Percentiles rank a stretch among this genome's conserved stretches.
Evolutionary conservation across 2,113 vertebrate species (phyloP).

Genomic region (Pelecanus crispus): DNA sequence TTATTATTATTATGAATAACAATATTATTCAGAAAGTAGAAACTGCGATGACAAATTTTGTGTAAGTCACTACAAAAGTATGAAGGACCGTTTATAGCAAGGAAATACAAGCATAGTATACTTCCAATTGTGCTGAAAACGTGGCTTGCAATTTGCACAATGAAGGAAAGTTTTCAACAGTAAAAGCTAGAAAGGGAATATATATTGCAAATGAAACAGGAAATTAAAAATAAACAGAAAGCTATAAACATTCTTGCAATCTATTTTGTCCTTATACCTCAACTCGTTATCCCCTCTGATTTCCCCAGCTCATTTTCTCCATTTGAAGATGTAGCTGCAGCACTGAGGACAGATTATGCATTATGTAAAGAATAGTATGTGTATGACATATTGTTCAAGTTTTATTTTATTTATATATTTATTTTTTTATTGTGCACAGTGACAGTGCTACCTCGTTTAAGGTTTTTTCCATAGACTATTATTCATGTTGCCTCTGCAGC

Average conservation of each 20-base stretch:
- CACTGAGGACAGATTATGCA: not conserved
- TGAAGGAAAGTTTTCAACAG: not conserved
- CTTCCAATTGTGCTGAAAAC: not conserved
- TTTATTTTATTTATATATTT: not conserved
- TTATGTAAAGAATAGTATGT: not conserved
- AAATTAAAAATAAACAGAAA: not conserved
- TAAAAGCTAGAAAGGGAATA: not conserved
- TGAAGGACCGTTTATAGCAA: not conserved
- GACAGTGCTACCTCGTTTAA: not conserved
- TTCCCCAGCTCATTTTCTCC: not conserved
- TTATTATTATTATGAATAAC: not conserved
- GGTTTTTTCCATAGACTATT: not conserved
- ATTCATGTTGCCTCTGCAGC: constrained; percentile 18
- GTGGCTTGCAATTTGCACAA: not conserved
- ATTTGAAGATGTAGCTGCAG: not conserved
- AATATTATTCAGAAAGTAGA: not conserved
- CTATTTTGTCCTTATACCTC: not conserved
- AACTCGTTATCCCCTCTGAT: not conserved
- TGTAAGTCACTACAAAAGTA: not conserved
- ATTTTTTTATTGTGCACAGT: not conserved
- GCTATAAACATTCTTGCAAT: not conserved
- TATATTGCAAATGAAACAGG: not conserved
- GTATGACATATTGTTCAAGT: not conserved
- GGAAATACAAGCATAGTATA: not conserved
- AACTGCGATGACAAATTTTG: not conserved